phyloP scores from a whole-genome alignment of 2,888 invertebrate genomes.

The Pseudolycoriella hygida region DNA sequence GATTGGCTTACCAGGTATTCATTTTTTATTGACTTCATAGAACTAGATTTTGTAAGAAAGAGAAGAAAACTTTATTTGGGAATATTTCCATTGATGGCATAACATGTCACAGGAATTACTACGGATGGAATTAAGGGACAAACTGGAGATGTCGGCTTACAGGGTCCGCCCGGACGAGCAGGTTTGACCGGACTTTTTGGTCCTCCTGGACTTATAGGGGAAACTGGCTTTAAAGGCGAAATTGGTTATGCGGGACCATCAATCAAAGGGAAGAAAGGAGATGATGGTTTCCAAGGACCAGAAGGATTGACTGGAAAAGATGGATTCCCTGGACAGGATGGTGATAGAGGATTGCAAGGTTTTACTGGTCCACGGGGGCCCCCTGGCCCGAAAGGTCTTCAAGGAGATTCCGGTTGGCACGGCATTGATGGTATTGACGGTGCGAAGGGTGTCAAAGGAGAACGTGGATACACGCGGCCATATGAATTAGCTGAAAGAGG shows the following conservation, averaged over 20 bases:
- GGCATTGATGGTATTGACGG: slow-evolving; percentile 27
- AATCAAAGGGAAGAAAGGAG: slow-evolving; percentile 33
- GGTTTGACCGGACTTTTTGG: slow-evolving; percentile 38
- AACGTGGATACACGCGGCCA: slow-evolving; percentile 21
- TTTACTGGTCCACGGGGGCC: slow-evolving; percentile 17
- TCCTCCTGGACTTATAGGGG: slow-evolving; percentile 31
- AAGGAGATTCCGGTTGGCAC: slow-evolving; percentile 27
- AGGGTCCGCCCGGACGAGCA: slow-evolving; percentile 14
- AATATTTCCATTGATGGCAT: too few relatives aligned
- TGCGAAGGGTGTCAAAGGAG: slow-evolving; percentile 20
- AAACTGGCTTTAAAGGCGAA: slow-evolving; percentile 40
- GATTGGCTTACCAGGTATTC: slow-evolving; percentile 2
- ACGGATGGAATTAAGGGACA: slow-evolving; percentile 31
- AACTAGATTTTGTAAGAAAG: too few relatives aligned
- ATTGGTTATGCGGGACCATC: slow-evolving; percentile 31
- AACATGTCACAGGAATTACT: slow-evolving; percentile 23
- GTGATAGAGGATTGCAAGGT: slow-evolving; percentile 31
- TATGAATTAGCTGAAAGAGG: slow-evolving; percentile 21
- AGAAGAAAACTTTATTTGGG: too few relatives aligned
- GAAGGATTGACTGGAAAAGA: slow-evolving; percentile 23
- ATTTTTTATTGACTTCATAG: too few relatives aligned
- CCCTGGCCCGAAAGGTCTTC: slow-evolving; percentile 17
- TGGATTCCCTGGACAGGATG: slow-evolving; percentile 24
- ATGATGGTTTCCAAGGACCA: slow-evolving; percentile 23
- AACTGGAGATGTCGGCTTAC: slow-evolving; percentile 29